Evolutionary conservation across 2,888 invertebrate species (phyloP).

Genomic region (Euspilapteryx auroguttella): DNA sequence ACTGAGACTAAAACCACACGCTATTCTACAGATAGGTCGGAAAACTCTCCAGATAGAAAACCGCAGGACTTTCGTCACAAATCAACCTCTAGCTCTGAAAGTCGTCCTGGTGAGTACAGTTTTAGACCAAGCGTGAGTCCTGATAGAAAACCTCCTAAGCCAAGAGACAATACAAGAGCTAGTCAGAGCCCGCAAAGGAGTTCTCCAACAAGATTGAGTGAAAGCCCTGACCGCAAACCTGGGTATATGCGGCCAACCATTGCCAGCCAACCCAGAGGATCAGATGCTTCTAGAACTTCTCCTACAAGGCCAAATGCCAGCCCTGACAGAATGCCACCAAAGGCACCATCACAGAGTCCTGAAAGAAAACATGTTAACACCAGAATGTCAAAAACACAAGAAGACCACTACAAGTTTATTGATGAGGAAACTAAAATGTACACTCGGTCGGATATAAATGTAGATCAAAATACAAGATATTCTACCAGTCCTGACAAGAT

Average conservation of each 20-base stretch:
- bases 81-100: constrained; percentile 20
- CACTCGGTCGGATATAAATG: constrained; percentile 15
- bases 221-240: constrained; percentile 20
- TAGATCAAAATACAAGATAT: too few relatives aligned
- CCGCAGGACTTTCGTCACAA: constrained; percentile 12
- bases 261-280: constrained; percentile 14
- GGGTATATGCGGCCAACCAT: constrained; percentile 29
- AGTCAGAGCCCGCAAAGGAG: constrained; percentile 19
- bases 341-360: constrained; percentile 12
- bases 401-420: constrained; percentile 36
- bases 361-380: constrained; percentile 12
- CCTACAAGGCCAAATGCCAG: constrained; percentile 12
- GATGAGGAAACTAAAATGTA: constrained; percentile 45
- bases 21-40: too few relatives aligned
- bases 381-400: constrained; percentile 16
- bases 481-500: constrained; percentile 7
- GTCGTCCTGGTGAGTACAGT: constrained; percentile 7
- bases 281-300: too few relatives aligned
- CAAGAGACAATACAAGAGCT: constrained; percentile 4
- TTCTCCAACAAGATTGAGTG: constrained; percentile 9
- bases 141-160: constrained; percentile 11
- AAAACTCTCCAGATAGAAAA: too few relatives aligned
- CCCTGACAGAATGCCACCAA: too few relatives aligned
- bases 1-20: too few relatives aligned
- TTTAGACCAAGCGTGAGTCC: constrained; percentile 18